Evolutionary conservation across 2,888 invertebrate species (phyloP).

Genomic region (Imbricaverruca yamaguchii): DNA sequence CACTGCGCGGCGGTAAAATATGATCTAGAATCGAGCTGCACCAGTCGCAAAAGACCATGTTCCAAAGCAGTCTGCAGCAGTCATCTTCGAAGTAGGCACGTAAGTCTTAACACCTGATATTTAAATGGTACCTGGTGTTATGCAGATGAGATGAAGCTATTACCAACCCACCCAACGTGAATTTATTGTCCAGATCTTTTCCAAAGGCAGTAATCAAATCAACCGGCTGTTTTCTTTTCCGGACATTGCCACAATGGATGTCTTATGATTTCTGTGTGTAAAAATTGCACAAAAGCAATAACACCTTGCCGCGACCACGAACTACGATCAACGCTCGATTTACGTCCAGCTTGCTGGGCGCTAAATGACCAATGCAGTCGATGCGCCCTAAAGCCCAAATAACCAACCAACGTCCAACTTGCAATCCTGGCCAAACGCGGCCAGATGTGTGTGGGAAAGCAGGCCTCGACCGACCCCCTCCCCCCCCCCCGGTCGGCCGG

Average conservation of each 20-base stretch:
- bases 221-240: neutral
- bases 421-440: neutral
- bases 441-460: constrained; percentile 9
- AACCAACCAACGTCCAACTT: neutral
- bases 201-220: neutral
- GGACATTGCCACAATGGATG: neutral
- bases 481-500: neutral
- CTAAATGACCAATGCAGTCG: too few relatives aligned
- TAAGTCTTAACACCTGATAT: too few relatives aligned
- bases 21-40: too few relatives aligned
- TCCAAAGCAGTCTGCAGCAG: too few relatives aligned
- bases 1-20: too few relatives aligned
- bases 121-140: neutral
- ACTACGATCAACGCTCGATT: neutral
- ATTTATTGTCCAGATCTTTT: neutral
- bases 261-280: neutral
- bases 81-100: too few relatives aligned
- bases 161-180: neutral
- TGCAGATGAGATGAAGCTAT: neutral
- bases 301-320: neutral
- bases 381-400: too few relatives aligned
- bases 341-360: neutral
- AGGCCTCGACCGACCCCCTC: neutral
- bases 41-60: too few relatives aligned
- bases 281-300: neutral